Percentiles rank a stretch among this genome's conserved stretches.
These are phyloP conservation scores for cattle (Bos taurus) DNA, from an alignment of 2,113 vertebrate species.

Conservation along the genomic window DNA sequence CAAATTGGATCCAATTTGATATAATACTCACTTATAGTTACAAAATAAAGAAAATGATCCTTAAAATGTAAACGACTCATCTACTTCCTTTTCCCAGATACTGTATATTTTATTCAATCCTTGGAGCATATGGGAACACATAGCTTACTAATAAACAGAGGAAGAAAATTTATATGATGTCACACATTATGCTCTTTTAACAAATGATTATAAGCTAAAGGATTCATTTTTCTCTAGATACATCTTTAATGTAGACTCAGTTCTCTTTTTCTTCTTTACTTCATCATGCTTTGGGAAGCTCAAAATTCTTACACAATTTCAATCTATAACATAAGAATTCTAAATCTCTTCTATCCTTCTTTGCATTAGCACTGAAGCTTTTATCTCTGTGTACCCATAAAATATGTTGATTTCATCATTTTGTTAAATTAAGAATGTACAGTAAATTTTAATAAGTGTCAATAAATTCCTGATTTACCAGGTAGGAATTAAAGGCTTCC, in stretches of 20 bases:
- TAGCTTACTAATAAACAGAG: neutral
- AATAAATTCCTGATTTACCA: neutral
- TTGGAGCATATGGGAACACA: neutral
- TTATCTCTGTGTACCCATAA: neutral
- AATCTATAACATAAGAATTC: neutral
- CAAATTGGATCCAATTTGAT: neutral
- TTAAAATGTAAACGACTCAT: neutral
- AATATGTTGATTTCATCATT: constrained; percentile 6
- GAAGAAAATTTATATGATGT: neutral
- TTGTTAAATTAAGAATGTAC: neutral
- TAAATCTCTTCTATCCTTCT: neutral
- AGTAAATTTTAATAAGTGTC: neutral
- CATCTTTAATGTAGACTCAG: neutral
- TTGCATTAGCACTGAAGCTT: neutral
- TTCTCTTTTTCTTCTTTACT: neutral
- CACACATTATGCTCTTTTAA: neutral
- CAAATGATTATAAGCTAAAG: neutral
- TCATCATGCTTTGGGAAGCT: neutral
- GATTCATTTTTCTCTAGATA: neutral
- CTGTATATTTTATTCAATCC: neutral
- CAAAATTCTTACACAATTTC: neutral
- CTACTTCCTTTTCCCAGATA: neutral
- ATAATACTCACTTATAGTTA: neutral
- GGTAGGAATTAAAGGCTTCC: neutral
- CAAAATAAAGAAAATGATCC: neutral